phyloP scores from a whole-genome alignment of 2,797 vertebrate genomes.

The Lateolabrax maculatus region DNA sequence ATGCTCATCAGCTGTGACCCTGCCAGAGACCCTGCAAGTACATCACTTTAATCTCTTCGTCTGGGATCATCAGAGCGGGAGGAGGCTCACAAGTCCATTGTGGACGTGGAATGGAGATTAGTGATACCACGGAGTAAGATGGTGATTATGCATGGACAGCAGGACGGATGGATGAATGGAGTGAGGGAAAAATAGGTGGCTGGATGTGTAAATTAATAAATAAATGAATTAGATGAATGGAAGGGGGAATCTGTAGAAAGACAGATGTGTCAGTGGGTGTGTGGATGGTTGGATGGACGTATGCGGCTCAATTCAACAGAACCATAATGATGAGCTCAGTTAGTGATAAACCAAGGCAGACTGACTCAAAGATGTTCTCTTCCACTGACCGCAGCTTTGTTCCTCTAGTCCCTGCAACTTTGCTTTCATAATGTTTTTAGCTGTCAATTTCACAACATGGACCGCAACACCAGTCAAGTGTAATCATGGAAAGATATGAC shows the following conservation, averaged over 20 bases:
- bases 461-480: neutral
- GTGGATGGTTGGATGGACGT: neutral
- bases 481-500: neutral
- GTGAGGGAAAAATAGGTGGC: neutral
- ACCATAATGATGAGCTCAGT: neutral
- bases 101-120: conserved; percentile 54
- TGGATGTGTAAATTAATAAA: conserved; percentile 9
- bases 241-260: neutral
- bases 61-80: conserved; percentile 50
- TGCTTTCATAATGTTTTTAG: conserved; percentile 10
- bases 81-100: conserved; percentile 37
- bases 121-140: conserved; percentile 36
- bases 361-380: conserved; percentile 7
- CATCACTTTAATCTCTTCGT: conserved; percentile 67
- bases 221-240: conserved; percentile 21
- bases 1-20: conserved; percentile 50
- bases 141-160: conserved; percentile 33
- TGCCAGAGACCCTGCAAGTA: conserved; percentile 36
- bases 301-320: conserved; percentile 22
- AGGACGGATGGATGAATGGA: conserved; percentile 4
- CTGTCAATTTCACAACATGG: conserved; percentile 17
- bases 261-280: neutral
- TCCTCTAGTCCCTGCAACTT: neutral
- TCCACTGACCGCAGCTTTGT: neutral
- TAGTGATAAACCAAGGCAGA: neutral